Evolutionary conservation across 2,113 vertebrate species (phyloP).

Genomic region (Chloropsis cyanopogon): DNA sequence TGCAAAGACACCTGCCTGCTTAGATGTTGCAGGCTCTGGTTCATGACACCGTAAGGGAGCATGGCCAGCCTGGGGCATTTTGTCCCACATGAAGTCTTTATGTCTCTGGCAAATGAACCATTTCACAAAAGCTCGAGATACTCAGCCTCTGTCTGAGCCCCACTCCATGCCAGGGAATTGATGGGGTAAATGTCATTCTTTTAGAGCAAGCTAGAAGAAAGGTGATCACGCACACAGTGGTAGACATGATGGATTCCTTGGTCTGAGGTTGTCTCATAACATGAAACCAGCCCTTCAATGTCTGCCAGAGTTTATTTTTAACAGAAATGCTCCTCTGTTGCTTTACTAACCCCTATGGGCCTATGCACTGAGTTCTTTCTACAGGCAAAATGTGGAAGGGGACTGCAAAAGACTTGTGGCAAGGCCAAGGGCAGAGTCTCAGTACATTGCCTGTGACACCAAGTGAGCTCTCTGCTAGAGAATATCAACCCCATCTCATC

Average conservation of each 20-base stretch:
- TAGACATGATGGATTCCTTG: background rate
- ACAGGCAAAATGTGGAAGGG: background rate
- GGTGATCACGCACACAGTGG: background rate
- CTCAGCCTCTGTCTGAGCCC: background rate
- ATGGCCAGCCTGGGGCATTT: background rate
- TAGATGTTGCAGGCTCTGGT: background rate
- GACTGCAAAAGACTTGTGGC: background rate
- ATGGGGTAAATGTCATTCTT: background rate
- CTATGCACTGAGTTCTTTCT: background rate
- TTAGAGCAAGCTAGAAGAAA: background rate
- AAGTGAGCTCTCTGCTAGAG: background rate
- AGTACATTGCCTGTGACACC: background rate
- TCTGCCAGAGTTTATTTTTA: background rate
- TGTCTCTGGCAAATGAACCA: background rate
- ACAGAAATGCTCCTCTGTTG: background rate
- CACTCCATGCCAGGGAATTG: background rate
- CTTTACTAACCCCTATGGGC: background rate
- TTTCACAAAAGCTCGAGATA: background rate
- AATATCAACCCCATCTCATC: background rate
- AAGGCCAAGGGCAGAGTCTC: background rate
- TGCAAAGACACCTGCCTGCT: background rate
- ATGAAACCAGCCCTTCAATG: background rate
- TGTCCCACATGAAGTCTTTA: background rate
- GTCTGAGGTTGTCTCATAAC: background rate
- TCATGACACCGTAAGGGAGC: background rate